phyloP scores from a whole-genome alignment of 2,113 vertebrate genomes.

The Eclectus roratus region DNA sequence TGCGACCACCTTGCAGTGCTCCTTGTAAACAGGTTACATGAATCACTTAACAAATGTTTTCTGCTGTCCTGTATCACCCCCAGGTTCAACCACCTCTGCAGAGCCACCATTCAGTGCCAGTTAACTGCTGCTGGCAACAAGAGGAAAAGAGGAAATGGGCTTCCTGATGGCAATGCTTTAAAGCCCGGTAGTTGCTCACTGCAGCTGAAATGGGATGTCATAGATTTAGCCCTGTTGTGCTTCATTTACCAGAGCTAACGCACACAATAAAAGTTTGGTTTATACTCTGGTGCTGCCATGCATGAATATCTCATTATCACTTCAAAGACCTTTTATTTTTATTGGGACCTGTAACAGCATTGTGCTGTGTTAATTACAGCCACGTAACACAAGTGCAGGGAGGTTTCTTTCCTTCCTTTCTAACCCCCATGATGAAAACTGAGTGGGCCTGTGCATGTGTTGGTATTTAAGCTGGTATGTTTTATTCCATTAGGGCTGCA shows the following conservation, averaged over 20 bases:
- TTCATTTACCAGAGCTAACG: conserved; percentile 46
- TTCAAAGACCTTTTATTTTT: conserved; percentile 22
- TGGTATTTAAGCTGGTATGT: background rate
- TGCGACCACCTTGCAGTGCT: background rate
- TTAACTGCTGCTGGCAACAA: background rate
- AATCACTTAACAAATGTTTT: background rate
- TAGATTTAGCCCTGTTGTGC: conserved; percentile 28
- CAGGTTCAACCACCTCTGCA: background rate
- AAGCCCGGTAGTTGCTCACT: conserved; percentile 1
- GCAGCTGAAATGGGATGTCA: background rate
- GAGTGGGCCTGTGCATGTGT: background rate
- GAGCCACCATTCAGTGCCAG: background rate
- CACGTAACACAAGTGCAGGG: background rate
- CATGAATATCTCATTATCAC: conserved; percentile 45
- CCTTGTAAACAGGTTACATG: background rate
- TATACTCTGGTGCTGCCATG: conserved; percentile 2
- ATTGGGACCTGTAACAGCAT: background rate
- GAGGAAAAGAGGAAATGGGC: conserved; percentile 31
- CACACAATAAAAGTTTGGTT: conserved; percentile 39
- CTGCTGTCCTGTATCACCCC: background rate
- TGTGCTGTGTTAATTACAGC: background rate
- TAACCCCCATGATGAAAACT: background rate
- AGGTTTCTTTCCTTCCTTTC: background rate
- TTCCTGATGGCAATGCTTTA: conserved; percentile 18
- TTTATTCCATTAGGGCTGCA: background rate